phyloP scores from a whole-genome alignment of 2,888 invertebrate genomes.

The Ditula angustiorana region DNA sequence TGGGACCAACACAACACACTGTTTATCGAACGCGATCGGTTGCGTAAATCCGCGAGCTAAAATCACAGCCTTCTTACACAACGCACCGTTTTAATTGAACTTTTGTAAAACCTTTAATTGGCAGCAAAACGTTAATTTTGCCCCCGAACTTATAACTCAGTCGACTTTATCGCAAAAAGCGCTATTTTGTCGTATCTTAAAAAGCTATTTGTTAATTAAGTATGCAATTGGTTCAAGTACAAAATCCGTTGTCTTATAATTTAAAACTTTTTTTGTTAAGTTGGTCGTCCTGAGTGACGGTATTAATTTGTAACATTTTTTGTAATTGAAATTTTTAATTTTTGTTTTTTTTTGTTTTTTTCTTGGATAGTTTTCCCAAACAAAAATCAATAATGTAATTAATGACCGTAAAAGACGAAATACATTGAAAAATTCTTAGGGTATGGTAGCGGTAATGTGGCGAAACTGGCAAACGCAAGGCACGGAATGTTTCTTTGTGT shows the following conservation, averaged over 20 bases:
- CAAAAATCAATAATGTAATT: no score
- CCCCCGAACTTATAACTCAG: constrained; percentile 61
- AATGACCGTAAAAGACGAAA: no score
- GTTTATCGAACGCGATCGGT: constrained; percentile 67
- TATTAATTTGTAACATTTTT: constrained; percentile 7
- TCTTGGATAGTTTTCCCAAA: no score
- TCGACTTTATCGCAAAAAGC: constrained; percentile 41
- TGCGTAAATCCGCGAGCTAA: constrained; percentile 75
- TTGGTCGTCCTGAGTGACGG: constrained; percentile 2
- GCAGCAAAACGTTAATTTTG: constrained; percentile 44
- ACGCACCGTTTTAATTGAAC: constrained; percentile 74
- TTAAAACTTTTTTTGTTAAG: constrained; percentile 26
- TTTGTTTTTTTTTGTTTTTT: no score
- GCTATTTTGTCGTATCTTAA: constrained; percentile 35
- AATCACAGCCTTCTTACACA: constrained; percentile 66
- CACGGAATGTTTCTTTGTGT: no score
- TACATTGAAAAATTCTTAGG: no score
- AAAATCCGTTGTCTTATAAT: background rate
- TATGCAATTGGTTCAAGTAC: constrained; percentile 26
- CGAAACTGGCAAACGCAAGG: no score
- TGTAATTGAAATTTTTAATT: no score
- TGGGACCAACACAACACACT: constrained; percentile 3
- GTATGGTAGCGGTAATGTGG: no score
- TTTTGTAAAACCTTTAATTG: constrained; percentile 63
- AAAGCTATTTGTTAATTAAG: constrained; percentile 25